Base-by-base conservation (phyloP, 92 coral and sea anemone genomes). In the Isaurus tuberculatus region DNA sequence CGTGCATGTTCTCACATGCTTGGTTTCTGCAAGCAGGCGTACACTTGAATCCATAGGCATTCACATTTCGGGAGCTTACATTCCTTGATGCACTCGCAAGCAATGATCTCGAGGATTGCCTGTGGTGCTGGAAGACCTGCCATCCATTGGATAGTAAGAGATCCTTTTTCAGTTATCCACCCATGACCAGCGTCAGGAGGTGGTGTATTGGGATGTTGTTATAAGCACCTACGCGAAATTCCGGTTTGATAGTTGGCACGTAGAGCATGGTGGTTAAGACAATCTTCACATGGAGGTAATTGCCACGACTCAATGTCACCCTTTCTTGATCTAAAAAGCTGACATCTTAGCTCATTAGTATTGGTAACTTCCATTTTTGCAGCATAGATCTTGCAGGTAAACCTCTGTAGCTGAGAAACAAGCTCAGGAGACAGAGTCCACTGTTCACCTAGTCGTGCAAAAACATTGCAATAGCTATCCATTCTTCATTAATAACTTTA, bases 281-380 rank as follows among this genome's bases (percentile, higher is more conserved):
- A 69, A 26, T 69, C 42, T 29, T 69, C 37, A 29, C 74, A 43
- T 46, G 53, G 53, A 46, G 53, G 53, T 10, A 46, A 10, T 46
- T 46, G 14, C 14, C 53, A 5, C 44, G 72, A 66, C 72, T 66
- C 72, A n/a, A 69, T 69, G 16, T 69, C 74, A 17, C 40, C 74
- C 74, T 69, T 69, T 69, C 74, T n/a, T 69, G 88, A 72, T 51
- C 85, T 25, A 83, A 90, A 90, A n/a, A 90, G 65, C 36, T 86
- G 85, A 61, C 74, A 25, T 69, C 74, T 69, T 25, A 69, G 74
- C 46, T 69, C 74, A 69, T 69, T 69, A 27, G 46, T 43, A 69
- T 43, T 69, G 74, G 36, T 69, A 43, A 69, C 74, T 32, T 69
- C 34, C 36, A 69, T 69, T 69, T 43, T 43, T 43, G 74, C 22